Base-by-base conservation (phyloP, 2,113 vertebrate species). In the Hyaena hyaena region DNA sequence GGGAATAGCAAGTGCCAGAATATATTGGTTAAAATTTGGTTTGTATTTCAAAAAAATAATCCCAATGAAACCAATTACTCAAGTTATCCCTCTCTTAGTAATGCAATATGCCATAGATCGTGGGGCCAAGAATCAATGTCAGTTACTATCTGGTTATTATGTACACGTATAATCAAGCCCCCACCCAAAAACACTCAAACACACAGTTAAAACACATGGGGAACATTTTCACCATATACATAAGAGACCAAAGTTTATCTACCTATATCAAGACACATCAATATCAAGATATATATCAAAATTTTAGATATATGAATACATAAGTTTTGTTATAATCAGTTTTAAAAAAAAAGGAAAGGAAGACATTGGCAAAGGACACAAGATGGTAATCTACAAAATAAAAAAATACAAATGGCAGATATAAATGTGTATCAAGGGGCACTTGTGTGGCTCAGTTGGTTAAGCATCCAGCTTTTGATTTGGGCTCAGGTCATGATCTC, bases 1-100 rank as follows among this genome's bases (percentile, higher is more conserved):
- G 14, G 19, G 8, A 88, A 10, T 10, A 89, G 19, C 26, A 95
- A 88, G 26, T 89, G 35, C 31, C 65, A 84, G 74, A 7, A 43
- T 39, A 65, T 71, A 76, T 58, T 31, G 2, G 19, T 77, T 93
- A 84, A 95, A 88, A 69, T 93, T 48, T 90, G 24, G 74, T 77
- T 86, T 83, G n/a, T 87, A 63, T 95, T 93, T 93, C 71, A 94
- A 90, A 95, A 82, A 11, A 55, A 55, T 73, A 90, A 92, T 90
- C 63, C 63, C 69, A 79, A 17, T 48, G 90, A 93, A 93, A 73
- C 61, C 90, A 96, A 82, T 95, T 74, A 79, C 24, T 92, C 50
- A 79, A 48, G 21, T 45, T 79, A 43, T 95, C 31, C 3, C 0
- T 66, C 45, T 93, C 0, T 28, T 79, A 91, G 61, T 31, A 50